Evolutionary conservation across 2,797 vertebrate species (phyloP).

Genomic region (Euthynnus affinis): DNA sequence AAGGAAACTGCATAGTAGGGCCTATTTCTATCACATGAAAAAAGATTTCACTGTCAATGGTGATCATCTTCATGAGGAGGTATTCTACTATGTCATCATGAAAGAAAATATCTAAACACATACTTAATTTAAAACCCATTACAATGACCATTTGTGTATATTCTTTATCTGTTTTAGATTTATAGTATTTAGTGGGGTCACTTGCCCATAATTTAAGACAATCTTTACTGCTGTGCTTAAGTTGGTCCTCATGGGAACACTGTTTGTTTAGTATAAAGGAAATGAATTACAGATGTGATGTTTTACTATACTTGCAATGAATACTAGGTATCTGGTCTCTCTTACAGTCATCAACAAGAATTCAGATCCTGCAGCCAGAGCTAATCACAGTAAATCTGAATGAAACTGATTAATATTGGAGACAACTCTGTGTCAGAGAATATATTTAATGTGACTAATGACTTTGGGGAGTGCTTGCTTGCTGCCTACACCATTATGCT

Average conservation of each 20-base stretch:
- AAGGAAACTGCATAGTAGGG: background rate
- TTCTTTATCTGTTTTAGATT: slow-evolving; percentile 8
- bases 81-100: background rate
- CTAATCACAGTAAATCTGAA: slow-evolving; percentile 71
- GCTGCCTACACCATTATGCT: slow-evolving; percentile 19
- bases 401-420: slow-evolving; percentile 66
- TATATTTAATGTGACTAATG: slow-evolving; percentile 66
- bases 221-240: slow-evolving; percentile 31
- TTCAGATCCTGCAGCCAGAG: slow-evolving; percentile 54
- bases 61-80: background rate
- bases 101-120: too few species aligned
- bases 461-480: slow-evolving; percentile 21
- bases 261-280: slow-evolving; percentile 74
- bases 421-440: slow-evolving; percentile 50
- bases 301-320: slow-evolving; percentile 72
- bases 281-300: slow-evolving; percentile 64
- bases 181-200: background rate
- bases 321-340: slow-evolving; percentile 70
- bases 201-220: slow-evolving; percentile 13
- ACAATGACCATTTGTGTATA: background rate
- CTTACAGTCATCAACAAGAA: slow-evolving; percentile 57
- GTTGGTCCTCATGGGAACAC: slow-evolving; percentile 64
- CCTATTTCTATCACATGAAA: background rate
- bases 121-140: slow-evolving; percentile 8
- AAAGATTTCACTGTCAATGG: slow-evolving; percentile 6